phyloP scores from a whole-genome alignment of 2,113 vertebrate species.

The Ursus arctos region DNA sequence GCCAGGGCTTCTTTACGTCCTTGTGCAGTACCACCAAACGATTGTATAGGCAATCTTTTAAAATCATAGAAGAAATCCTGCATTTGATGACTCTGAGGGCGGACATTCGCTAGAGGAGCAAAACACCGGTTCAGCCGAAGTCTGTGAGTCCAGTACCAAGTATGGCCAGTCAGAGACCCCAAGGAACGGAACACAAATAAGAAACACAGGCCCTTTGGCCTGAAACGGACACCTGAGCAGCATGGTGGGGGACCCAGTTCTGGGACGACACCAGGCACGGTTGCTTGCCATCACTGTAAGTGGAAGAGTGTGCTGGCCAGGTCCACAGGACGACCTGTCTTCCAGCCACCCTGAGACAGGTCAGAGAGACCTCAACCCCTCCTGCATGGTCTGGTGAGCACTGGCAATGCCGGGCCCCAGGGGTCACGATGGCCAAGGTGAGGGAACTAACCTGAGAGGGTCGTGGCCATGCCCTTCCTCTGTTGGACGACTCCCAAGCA shows the following conservation, averaged over 20 bases:
- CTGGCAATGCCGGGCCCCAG: neutral
- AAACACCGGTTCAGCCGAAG: neutral
- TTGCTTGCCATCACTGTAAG: too few relatives aligned
- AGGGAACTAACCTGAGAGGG: neutral
- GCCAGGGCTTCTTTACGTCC: neutral
- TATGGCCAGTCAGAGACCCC: neutral
- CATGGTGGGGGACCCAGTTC: neutral
- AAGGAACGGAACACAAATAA: neutral
- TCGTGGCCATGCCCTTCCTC: neutral
- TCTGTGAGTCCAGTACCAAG: neutral
- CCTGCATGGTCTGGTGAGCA: rapidly evolving
- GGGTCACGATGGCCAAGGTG: rapidly evolving
- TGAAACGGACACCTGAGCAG: neutral
- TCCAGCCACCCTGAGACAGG: neutral
- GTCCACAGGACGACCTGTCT: neutral
- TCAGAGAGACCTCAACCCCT: neutral
- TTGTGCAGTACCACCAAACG: neutral
- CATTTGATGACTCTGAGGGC: neutral
- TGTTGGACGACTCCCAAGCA: neutral
- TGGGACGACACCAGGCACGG: neutral
- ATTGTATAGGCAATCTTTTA: neutral
- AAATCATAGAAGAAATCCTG: neutral
- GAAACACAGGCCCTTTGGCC: neutral
- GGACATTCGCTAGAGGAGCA: neutral
- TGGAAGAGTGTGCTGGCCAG: neutral